Conservation (phyloP, 2,113 vertebrate genomes). For the Vimba vimba region DNA sequence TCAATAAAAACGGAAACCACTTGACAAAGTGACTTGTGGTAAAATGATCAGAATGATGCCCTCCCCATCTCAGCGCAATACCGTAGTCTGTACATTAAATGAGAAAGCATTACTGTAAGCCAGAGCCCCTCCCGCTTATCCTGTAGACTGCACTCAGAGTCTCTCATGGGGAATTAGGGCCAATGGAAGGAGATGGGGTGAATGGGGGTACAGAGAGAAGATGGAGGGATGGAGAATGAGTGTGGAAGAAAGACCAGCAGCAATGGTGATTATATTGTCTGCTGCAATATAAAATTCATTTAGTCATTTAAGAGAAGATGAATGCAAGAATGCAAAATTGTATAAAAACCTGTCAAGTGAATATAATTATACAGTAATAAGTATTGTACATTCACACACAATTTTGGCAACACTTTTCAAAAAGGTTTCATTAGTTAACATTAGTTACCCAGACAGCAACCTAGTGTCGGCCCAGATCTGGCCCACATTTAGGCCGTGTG, state of each 20-base stretch:
- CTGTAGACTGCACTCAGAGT: conserved; percentile 18
- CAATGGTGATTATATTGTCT: not conserved
- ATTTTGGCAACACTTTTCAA: no score
- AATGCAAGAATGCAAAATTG: not conserved
- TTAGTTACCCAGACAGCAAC: no score
- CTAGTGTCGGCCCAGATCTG: no score
- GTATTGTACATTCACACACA: no score
- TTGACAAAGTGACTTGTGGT: conserved; percentile 27
- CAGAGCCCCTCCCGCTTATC: not conserved
- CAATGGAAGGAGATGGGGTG: not conserved
- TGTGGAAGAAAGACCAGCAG: not conserved
- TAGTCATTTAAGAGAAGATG: not conserved
- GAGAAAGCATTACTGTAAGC: conserved; percentile 46
- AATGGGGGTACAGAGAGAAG: not conserved
- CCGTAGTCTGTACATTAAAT: conserved; percentile 27
- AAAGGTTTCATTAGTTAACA: no score
- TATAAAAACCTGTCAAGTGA: no score
- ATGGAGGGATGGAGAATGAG: not conserved
- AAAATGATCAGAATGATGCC: not conserved
- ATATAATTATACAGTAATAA: no score
- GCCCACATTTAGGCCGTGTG: no score
- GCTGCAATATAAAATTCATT: no score
- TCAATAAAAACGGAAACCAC: conserved; percentile 15
- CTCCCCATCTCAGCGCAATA: not conserved
- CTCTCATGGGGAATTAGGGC: conserved; percentile 34